phyloP scores from a whole-genome alignment of 2,113 vertebrate species.

The Melospiza georgiana region DNA sequence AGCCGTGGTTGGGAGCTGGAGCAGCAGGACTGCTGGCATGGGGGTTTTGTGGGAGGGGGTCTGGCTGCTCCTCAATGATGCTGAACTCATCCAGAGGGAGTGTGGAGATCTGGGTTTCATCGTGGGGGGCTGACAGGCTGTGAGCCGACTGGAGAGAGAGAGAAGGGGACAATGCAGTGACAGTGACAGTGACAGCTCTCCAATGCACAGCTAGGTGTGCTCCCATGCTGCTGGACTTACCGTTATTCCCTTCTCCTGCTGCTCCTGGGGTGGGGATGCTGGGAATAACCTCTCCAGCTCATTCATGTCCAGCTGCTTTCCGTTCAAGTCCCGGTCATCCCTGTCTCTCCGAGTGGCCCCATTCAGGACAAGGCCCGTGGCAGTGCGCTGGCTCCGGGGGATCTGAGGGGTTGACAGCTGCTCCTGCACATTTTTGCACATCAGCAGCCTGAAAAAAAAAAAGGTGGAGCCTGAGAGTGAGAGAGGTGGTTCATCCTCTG shows the following conservation, averaged over 20 bases:
- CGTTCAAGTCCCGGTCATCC: conserved; percentile 63
- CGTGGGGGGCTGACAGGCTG: conserved; percentile 6
- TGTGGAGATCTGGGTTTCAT: conserved; percentile 81
- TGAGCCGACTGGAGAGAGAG: conserved; percentile 62
- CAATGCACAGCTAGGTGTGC: rapidly evolving
- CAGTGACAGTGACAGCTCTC: background rate
- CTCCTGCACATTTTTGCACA: conserved; percentile 89
- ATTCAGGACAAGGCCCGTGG: conserved; percentile 74
- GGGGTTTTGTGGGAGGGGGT: background rate
- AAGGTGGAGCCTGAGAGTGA: background rate
- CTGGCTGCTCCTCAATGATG: conserved; percentile 74
- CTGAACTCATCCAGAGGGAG: conserved; percentile 83
- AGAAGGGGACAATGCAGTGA: background rate
- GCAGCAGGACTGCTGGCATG: background rate
- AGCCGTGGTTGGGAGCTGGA: background rate
- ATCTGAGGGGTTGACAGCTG: conserved; percentile 84
- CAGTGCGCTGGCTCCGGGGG: conserved; percentile 71
- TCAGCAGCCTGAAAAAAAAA: conserved; percentile 80
- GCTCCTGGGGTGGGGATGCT: conserved; percentile 25
- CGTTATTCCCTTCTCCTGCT: conserved; percentile 56
- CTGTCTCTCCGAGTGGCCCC: conserved; percentile 67
- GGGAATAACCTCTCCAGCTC: conserved; percentile 90
- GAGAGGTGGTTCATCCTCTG: background rate
- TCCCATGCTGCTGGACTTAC: conserved; percentile 70
- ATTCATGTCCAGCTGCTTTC: conserved; percentile 80